Evolutionary conservation across 2,888 invertebrate species (phyloP), one percentile per base, ranked within the genome.

Genomic region (Eupithecia abbreviata): DNA sequence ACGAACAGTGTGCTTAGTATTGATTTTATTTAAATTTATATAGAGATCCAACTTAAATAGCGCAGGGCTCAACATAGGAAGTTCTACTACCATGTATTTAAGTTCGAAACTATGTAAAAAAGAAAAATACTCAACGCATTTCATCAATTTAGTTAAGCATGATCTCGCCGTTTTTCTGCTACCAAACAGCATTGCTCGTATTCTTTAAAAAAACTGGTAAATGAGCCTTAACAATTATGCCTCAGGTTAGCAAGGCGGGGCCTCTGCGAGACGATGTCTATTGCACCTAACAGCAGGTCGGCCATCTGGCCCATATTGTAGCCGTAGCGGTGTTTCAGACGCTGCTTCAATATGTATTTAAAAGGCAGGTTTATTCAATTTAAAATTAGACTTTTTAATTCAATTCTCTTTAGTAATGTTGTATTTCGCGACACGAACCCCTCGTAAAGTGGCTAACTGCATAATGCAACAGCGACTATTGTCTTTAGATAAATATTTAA

Each of bases 401-500:
- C 62, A 30, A 62, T 62, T 62, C 18, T 18, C 18, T 30, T 30
- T 12, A 30, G 30, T 30, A 30, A 62, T 62, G 4, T 18, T 18
- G 58, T 18, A n/a, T 58, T 58, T 58, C 4, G 30, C 30, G 18
- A 30, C 62, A 62, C 62, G 30, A 62, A 30, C 30, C 62, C 62
- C 62, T 62, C 58, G 62, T 62, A 18, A 62, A 78, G 62, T 73
- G 75, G 18, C 75, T 69, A 74, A 71, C 74, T 73, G 43, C 55
- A 42, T 74, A 71, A 72, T 76, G 75, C n/a, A 69, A 58, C 70
- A 66, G 74, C 79, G 73, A 76, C 78, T 80, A 78, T 82, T 78
- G 82, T 75, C 78, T 80, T 78, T 76, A 66, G 70, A 80, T 79
- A 77, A 68, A 74, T 67, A 71, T 69, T 69, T 72, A 69, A 58